Percentiles rank a stretch among this genome's conserved stretches.
Evolutionary conservation across 1,140 invertebrate species (phyloP).

Genomic region (Sminthurides bifidus): DNA sequence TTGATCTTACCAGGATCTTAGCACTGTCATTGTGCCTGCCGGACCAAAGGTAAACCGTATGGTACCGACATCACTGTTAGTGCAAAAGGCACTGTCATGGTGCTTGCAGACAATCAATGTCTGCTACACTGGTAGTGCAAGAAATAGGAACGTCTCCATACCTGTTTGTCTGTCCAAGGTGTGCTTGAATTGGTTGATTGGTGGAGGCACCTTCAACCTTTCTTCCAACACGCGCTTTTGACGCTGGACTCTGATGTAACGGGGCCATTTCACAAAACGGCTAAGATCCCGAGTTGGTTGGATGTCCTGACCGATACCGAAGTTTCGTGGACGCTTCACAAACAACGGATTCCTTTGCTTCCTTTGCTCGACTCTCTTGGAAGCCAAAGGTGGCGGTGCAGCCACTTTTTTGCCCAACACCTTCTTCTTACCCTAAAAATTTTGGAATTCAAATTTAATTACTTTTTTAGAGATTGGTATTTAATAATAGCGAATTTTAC

Average conservation of each 20-base stretch:
- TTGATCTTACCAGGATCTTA: too few relatives aligned
- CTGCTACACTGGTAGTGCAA: too few relatives aligned
- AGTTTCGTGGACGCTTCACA: constrained; percentile 93
- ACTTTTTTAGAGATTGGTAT: too few relatives aligned
- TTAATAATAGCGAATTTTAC: too few relatives aligned
- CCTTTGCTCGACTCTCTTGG: constrained; percentile 82
- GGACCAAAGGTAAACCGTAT: too few relatives aligned
- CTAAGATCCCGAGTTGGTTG: constrained; percentile 94
- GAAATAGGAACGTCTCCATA: too few relatives aligned
- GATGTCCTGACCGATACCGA: constrained; percentile 97
- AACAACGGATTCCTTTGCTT: constrained; percentile 93
- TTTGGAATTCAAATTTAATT: too few relatives aligned
- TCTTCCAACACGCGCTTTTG: constrained; percentile 91
- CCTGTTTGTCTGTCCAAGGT: constrained; percentile 85
- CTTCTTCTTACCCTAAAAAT: constrained; percentile 45
- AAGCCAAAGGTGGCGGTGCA: constrained; percentile 67
- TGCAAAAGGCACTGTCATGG: too few relatives aligned
- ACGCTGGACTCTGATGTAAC: constrained; percentile 96
- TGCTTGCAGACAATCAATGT: too few relatives aligned
- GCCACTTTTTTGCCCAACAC: constrained; percentile 84
- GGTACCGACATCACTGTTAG: too few relatives aligned
- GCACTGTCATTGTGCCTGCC: too few relatives aligned
- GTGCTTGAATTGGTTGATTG: constrained; percentile 94
- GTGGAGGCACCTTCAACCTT: constrained; percentile 95
- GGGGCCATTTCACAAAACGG: constrained; percentile 97